A percentile compares a stretch with the other conserved stretches of the same genome.
Evolutionary conservation across 2,888 invertebrate genomes (phyloP).

Genomic region (Amphipyra tragopoginis): DNA sequence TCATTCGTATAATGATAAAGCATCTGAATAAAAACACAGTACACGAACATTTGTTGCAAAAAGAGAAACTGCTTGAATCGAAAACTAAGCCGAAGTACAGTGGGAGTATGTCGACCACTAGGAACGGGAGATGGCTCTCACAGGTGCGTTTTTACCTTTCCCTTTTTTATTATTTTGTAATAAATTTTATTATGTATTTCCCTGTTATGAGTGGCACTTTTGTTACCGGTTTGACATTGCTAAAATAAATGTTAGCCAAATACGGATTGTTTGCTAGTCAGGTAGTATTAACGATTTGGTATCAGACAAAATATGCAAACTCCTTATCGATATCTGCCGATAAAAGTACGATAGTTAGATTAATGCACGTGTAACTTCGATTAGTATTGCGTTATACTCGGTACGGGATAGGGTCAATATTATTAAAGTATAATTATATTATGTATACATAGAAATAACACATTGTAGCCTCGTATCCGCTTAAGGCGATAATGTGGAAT

Average conservation of each 20-base stretch:
- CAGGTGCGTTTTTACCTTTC: conserved; percentile 71
- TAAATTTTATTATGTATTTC: background rate
- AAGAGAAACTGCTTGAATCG: conserved; percentile 71
- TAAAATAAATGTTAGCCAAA: background rate
- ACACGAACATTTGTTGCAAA: conserved; percentile 78
- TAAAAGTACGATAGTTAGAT: conserved; percentile 50
- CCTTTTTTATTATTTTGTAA: conserved; percentile 28
- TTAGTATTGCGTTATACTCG: conserved; percentile 50
- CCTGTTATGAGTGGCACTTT: background rate
- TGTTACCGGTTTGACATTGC: background rate
- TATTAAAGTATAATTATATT: conserved; percentile 1
- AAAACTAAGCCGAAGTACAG: conserved; percentile 71
- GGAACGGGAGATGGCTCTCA: conserved; percentile 77
- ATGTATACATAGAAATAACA: too few species aligned
- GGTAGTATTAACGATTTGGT: conserved; percentile 11
- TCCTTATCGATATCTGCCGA: conserved; percentile 53
- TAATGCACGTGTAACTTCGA: conserved; percentile 37
- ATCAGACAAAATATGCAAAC: conserved; percentile 46
- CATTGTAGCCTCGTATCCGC: conserved; percentile 27
- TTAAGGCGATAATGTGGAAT: conserved; percentile 38
- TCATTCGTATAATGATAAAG: conserved; percentile 75
- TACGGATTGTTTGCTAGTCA: background rate
- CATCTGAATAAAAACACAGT: conserved; percentile 78
- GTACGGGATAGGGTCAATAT: conserved; percentile 7
- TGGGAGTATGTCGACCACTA: conserved; percentile 71